Evolutionary conservation across 2,113 vertebrate species (phyloP).

Genomic region (Onychorhynchus coronatus): DNA sequence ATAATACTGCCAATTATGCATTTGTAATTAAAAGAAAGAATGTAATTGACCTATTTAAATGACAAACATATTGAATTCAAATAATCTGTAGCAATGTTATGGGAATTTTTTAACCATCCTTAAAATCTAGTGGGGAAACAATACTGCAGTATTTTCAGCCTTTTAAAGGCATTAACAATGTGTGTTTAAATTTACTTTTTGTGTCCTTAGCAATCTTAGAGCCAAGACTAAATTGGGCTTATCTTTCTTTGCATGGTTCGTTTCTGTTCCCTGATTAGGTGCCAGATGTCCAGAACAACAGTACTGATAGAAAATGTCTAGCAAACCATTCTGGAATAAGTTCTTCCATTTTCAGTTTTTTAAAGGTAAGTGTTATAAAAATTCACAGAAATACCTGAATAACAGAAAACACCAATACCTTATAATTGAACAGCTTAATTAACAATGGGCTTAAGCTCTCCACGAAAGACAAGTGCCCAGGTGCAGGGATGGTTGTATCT

Average conservation of each 20-base stretch:
- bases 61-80: not conserved
- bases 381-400: not conserved
- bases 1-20: not conserved
- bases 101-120: not conserved
- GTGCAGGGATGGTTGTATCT: not conserved
- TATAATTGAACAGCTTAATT: not conserved
- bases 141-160: not conserved
- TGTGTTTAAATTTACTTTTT: not conserved
- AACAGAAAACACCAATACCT: not conserved
- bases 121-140: not conserved
- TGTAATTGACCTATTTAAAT: not conserved
- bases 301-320: not conserved
- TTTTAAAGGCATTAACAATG: not conserved
- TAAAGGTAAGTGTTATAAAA: not conserved
- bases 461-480: not conserved
- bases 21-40: not conserved
- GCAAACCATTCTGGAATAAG: not conserved
- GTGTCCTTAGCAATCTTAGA: not conserved
- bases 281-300: not conserved
- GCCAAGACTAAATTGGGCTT: not conserved
- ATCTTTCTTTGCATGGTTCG: not conserved
- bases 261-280: not conserved
- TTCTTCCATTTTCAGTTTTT: not conserved
- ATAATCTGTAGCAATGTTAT: not conserved
- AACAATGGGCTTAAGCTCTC: not conserved